Conservation (phyloP, 2,797 vertebrate genomes). For the Protonibea diacanthus region DNA sequence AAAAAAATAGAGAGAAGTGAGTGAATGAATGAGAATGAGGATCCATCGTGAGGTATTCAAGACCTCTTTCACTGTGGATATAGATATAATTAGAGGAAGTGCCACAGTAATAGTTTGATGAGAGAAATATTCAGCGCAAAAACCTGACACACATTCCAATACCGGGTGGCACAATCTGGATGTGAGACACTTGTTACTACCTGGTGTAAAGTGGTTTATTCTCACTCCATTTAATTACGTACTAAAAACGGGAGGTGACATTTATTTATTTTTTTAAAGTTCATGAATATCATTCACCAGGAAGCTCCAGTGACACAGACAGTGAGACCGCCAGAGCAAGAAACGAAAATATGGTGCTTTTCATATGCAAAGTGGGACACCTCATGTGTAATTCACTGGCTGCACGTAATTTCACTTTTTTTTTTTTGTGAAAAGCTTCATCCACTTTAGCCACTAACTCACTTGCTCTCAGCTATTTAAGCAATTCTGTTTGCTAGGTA, state of each 20-base stretch:
- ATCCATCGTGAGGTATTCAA: not conserved
- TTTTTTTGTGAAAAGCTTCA: conserved; percentile 28
- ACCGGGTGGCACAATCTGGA: not conserved
- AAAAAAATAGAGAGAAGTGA: not conserved
- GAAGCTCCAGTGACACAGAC: conserved; percentile 6
- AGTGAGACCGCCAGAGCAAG: conserved; percentile 19
- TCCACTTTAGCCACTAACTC: conserved; percentile 26
- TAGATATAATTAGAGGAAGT: not conserved
- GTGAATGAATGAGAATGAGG: not conserved
- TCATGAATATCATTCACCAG: conserved; percentile 33
- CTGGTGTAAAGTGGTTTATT: conserved; percentile 16
- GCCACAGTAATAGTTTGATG: not conserved
- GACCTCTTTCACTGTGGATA: not conserved
- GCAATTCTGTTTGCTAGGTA: conserved; percentile 20
- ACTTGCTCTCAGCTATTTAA: conserved; percentile 18
- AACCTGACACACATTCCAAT: not conserved
- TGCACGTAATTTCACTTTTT: conserved; percentile 19
- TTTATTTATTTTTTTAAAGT: not conserved
- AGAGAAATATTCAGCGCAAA: conserved; percentile 6
- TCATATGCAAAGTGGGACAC: conserved; percentile 44
- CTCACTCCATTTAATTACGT: conserved; percentile 31
- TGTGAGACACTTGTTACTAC: conserved; percentile 19
- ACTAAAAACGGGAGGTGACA: not conserved
- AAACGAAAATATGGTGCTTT: conserved; percentile 41
- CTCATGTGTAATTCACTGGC: conserved; percentile 36